Conservation (phyloP, 2,113 vertebrate genomes). For the Lucifuga dentata region DNA sequence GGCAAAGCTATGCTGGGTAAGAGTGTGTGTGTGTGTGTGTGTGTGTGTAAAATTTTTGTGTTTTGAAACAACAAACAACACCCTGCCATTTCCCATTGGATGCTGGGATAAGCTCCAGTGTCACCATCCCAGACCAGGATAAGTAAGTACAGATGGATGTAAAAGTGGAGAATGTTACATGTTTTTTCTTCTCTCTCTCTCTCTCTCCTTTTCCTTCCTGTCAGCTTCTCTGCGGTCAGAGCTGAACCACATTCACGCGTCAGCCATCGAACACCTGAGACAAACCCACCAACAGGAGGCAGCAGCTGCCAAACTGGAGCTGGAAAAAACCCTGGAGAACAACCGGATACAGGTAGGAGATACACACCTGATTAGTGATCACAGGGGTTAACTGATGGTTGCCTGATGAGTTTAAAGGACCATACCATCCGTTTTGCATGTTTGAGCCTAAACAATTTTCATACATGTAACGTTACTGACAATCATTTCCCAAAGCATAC, state of each 20-base stretch:
- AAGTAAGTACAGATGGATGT: no score
- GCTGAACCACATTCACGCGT: constrained; percentile 95
- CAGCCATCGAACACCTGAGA: constrained; percentile 92
- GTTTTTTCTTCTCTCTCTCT: background rate
- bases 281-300: constrained; percentile 94
- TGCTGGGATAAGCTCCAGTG: no score
- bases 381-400: background rate
- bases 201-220: constrained; percentile 17
- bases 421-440: no score
- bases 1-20: constrained; percentile 98
- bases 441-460: no score
- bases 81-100: background rate
- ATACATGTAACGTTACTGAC: no score
- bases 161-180: background rate
- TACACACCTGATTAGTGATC: background rate
- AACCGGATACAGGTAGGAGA: constrained; percentile 88
- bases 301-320: constrained; percentile 87
- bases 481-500: no score
- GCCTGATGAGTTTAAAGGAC: no score
- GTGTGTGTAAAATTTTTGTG: constrained; percentile 20
- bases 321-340: constrained; percentile 91
- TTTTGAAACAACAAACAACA: background rate
- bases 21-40: constrained; percentile 13
- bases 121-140: no score
- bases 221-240: constrained; percentile 95